A percentile compares a stretch with the other conserved stretches of the same genome.
phyloP scores from a whole-genome alignment of 2,888 invertebrate species.

The Uloborus plumipes region DNA sequence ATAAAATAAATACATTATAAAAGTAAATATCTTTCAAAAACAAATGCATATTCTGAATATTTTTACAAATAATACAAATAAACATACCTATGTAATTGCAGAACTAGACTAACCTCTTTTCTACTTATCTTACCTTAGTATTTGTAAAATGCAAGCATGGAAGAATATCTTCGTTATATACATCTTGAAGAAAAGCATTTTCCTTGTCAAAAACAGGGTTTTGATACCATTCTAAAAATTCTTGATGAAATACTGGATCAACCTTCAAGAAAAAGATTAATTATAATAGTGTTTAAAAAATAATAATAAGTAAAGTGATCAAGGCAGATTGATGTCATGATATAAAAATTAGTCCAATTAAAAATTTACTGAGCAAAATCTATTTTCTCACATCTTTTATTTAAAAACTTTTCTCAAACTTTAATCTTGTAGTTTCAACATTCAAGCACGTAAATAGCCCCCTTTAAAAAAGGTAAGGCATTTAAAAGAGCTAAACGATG shows the following conservation, averaged over 20 bases:
- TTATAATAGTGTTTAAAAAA: too few relatives aligned
- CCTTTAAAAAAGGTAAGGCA: too few relatives aligned
- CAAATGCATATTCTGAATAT: too few relatives aligned
- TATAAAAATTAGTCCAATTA: neutral
- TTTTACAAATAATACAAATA: too few relatives aligned
- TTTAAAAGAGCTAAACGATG: too few relatives aligned
- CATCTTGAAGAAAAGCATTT: conserved; percentile 77
- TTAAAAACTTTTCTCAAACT: neutral
- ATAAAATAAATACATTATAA: too few relatives aligned
- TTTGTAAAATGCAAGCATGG: conserved; percentile 63
- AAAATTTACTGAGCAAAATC: neutral
- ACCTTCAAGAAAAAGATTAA: conserved; percentile 70
- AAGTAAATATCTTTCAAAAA: too few relatives aligned
- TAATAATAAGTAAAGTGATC: neutral
- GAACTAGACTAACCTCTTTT: too few relatives aligned
- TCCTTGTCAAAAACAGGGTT: conserved; percentile 76
- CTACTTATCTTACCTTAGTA: conserved; percentile 34
- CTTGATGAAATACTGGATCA: conserved; percentile 79
- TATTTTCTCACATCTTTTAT: neutral
- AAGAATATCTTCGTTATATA: conserved; percentile 80
- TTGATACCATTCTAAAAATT: conserved; percentile 81
- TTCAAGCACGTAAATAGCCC: too few relatives aligned
- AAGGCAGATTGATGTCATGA: neutral
- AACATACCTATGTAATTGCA: too few relatives aligned
- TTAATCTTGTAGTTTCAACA: too few relatives aligned